Conservation (phyloP, 2,888 invertebrate species). For the Lepidochitona cinerea region DNA sequence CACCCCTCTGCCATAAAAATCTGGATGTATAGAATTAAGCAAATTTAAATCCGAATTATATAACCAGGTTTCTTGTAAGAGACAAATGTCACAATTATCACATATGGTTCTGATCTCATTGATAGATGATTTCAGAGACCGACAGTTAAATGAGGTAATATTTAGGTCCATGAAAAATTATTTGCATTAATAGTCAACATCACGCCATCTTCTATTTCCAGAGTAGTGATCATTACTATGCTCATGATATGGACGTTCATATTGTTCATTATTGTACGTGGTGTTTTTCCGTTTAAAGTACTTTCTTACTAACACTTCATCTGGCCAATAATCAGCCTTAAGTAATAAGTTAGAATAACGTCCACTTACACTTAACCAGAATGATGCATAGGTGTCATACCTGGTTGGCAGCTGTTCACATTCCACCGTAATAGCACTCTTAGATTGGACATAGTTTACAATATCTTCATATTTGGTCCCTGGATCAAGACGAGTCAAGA, state of each 20-base stretch:
- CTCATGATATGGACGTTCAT: background rate
- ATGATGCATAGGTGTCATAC: background rate
- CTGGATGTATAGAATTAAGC: background rate
- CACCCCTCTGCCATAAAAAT: background rate
- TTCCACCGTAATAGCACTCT: background rate
- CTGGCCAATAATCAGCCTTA: background rate
- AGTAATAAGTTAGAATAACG: no score
- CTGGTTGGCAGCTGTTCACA: background rate
- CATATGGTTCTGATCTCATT: background rate
- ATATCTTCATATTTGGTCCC: background rate
- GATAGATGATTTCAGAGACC: background rate
- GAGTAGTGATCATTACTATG: background rate
- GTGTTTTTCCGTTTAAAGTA: background rate
- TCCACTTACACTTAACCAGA: background rate
- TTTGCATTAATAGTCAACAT: background rate
- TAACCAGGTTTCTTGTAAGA: background rate
- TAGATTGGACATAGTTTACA: background rate
- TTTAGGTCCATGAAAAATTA: background rate
- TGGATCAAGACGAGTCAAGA: background rate
- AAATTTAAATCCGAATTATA: background rate
- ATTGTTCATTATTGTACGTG: background rate
- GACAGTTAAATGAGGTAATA: background rate
- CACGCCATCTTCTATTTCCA: background rate
- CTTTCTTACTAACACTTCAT: background rate
- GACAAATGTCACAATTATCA: background rate